phyloP scores from a whole-genome alignment of 2,113 vertebrate genomes.

The Vulpes lagopus region DNA sequence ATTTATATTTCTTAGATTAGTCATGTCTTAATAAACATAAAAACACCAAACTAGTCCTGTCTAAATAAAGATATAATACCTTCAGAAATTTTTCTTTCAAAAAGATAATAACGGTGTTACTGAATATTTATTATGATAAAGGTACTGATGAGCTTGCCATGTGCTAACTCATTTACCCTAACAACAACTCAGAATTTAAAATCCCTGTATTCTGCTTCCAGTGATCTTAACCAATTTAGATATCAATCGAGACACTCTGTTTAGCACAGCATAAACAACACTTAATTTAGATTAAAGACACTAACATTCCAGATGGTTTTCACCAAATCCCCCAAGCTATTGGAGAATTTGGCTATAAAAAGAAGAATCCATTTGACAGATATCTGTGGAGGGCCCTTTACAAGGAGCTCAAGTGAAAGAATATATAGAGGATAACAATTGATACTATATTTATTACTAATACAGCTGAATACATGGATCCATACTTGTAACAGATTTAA shows the following conservation, averaged over 20 bases:
- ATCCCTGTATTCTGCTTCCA: not conserved
- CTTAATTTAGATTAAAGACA: constrained; percentile 31
- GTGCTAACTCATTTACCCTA: not conserved
- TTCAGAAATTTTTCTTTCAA: constrained; percentile 39
- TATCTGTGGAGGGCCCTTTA: not conserved
- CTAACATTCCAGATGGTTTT: constrained; percentile 25
- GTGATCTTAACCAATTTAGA: constrained; percentile 50
- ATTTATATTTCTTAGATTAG: not conserved
- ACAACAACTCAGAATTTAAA: not conserved
- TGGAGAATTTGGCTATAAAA: constrained; percentile 27
- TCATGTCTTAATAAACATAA: not conserved
- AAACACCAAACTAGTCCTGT: not conserved
- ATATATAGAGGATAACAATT: not conserved
- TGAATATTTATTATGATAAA: not conserved
- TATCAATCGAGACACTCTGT: not conserved
- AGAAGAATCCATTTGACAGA: constrained; percentile 21
- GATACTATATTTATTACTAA: not conserved
- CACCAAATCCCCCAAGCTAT: not conserved
- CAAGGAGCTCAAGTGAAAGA: not conserved
- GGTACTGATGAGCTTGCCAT: not conserved
- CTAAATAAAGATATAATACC: not conserved
- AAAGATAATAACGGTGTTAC: not conserved
- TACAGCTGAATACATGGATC: not conserved
- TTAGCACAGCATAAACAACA: not conserved
- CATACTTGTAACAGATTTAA: constrained; percentile 29